Base-by-base conservation (phyloP, 2,888 invertebrate genomes). In the Litoditis marina region DNA sequence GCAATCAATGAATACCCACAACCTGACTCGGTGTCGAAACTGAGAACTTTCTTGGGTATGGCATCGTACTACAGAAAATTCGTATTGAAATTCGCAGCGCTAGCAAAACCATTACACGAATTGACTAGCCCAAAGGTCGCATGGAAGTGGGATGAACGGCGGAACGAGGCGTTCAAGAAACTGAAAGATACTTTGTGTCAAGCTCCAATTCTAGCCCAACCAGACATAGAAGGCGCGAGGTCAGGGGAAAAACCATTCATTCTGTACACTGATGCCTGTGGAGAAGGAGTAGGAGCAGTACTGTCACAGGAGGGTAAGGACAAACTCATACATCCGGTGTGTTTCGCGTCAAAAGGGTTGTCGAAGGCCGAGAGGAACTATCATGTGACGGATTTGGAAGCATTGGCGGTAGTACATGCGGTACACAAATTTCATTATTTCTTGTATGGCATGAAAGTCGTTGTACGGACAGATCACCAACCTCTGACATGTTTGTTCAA, bases 41-140 rank as follows among this genome's bases (percentile, higher is more conserved):
- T 77, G 0, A 63, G 60, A 28, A 22, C 49, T 0, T 73, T 77
- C 28, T 58, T 77, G n/a, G 77, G 78, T 3, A 25, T 76, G 28
- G 59, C 59, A 0, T 53, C 52, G 0, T 76, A 75, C 36, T 71
- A 74, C 49, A 55, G 75, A 0, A 64, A 71, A 7, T 78, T 75
- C 54, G 44, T 76, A 7, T n/a, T 51, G n/a, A 58, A 61, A 2
- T 75, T 66, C 39, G 59, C 71, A 0, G 5, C 32, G 11, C 65
- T 73, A 0, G 72, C 70, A 1, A 27, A 55, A 5, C 71, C 77
- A 5, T 28, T 77, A 39, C 47, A 55, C 13, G 49, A 51, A 2
- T 44, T 76, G 13, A 65, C 67, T 7, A 68, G 65, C 8, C 16
- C 54, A 8, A 57, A 68, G 8, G n/a, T 19, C 1, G 16, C 19